phyloP scores from a whole-genome alignment of 1,140 invertebrate species.

The Nautilus pompilius region DNA sequence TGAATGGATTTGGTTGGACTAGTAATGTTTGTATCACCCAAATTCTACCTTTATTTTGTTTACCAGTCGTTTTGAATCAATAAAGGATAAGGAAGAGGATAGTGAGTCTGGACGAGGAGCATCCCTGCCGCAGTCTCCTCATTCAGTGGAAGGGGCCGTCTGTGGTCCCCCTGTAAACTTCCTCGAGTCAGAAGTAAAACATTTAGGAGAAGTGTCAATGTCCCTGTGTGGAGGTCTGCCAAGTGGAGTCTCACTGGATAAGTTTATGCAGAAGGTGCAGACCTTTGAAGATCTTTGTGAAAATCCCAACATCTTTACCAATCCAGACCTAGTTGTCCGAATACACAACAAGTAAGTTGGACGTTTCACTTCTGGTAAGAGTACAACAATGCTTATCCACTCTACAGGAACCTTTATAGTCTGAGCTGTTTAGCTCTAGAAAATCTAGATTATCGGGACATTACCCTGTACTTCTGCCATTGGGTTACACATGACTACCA shows the following conservation, averaged over 20 bases:
- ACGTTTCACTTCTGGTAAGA: background rate
- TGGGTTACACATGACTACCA: too few relatives aligned
- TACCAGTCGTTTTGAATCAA: conserved; percentile 14
- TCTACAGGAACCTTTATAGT: too few relatives aligned
- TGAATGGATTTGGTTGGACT: too few relatives aligned
- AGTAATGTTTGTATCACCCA: background rate
- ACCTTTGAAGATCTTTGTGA: conserved; percentile 79
- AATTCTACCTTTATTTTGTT: conserved; percentile 13
- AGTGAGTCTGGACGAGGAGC: conserved; percentile 92
- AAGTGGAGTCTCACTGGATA: conserved; percentile 59
- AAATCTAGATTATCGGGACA: too few relatives aligned
- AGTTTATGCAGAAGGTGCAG: conserved; percentile 73
- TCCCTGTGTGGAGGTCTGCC: conserved; percentile 76
- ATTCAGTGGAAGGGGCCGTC: conserved; percentile 75
- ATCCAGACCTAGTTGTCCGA: conserved; percentile 83
- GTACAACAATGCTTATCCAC: too few relatives aligned
- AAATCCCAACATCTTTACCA: conserved; percentile 71
- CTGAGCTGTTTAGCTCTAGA: too few relatives aligned
- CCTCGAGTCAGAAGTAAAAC: conserved; percentile 53
- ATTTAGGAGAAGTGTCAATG: conserved; percentile 53
- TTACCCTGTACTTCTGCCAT: too few relatives aligned
- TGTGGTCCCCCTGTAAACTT: conserved; percentile 39
- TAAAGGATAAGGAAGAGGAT: conserved; percentile 72
- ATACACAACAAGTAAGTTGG: conserved; percentile 74
- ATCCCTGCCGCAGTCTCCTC: conserved; percentile 88